Evolutionary conservation across 2,888 invertebrate genomes (phyloP), one percentile per base, ranked within the genome.

Genomic region (Doris montereyensis): DNA sequence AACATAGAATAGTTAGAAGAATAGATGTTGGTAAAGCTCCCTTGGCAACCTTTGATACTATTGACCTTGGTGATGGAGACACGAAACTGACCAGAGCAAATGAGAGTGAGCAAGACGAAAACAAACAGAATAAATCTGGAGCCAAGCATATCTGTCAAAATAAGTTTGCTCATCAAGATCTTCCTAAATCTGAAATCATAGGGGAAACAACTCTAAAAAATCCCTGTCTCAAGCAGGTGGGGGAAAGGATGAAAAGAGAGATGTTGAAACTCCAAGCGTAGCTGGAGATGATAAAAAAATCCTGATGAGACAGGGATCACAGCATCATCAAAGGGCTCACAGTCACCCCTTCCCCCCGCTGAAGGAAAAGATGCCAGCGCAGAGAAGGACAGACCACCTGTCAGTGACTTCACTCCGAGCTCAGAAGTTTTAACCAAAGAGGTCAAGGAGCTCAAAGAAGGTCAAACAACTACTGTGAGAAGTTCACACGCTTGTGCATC

Each of bases 21-120:
- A 75, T 71, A 71, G 79, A 76, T 21, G 70, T 79, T 68, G 76
- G 30, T 26, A 85, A 82, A 79, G 88, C 88, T 52, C 88, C 88
- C 5, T 82, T 88, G 21, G 88, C 88, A 13, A 86, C 88, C n/a
- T 88, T 88, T 84, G 88, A 88, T 78, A 88, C 88, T 21, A 83
- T 88, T 72, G 88, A 88, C 80, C 81, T 88, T 13, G 88, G 87
- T 68, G 86, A 86, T 76, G 85, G 84, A 41, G 82, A 82, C 76
- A 41, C 8, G n/a, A n/a, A n/a, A n/a, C n/a, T n/a, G n/a, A n/a
- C n/a, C n/a, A n/a, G n/a, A n/a, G n/a, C n/a, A n/a, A n/a, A n/a
- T n/a, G n/a, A n/a, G n/a, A n/a, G n/a, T n/a, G n/a, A n/a, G n/a
- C n/a, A n/a, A n/a, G n/a, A n/a, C n/a, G n/a, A n/a, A n/a, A n/a